Evolutionary conservation across 2,797 vertebrate genomes (phyloP).

Genomic region (Ctenopoma kingsleyae): DNA sequence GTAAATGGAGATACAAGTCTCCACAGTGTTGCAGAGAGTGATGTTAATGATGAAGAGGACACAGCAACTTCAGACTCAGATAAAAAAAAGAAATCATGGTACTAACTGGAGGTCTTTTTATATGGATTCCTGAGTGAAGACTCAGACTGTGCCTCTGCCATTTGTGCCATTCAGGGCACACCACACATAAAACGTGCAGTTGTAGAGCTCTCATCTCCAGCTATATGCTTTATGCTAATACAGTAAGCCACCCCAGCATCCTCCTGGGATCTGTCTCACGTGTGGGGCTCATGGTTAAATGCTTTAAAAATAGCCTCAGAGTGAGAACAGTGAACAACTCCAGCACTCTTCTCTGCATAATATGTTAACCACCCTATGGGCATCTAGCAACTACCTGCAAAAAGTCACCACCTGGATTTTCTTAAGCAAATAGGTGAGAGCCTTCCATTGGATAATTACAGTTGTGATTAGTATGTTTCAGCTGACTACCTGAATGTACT

Average conservation of each 20-base stretch:
- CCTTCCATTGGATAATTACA: no score
- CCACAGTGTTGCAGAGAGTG: no score
- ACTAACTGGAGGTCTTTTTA: conserved; percentile 36
- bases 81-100: conserved; percentile 30
- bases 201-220: conserved; percentile 67
- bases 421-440: no score
- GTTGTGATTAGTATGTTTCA: no score
- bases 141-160: conserved; percentile 35
- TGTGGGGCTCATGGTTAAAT: conserved; percentile 78
- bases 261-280: conserved; percentile 78
- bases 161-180: conserved; percentile 47
- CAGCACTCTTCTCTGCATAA: conserved; percentile 65
- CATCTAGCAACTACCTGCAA: conserved; percentile 62
- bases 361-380: conserved; percentile 69
- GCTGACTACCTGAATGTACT: no score
- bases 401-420: no score
- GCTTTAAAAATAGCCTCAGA: conserved; percentile 84
- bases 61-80: conserved; percentile 24
- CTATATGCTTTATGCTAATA: conserved; percentile 80
- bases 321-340: conserved; percentile 74
- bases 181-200: conserved; percentile 62
- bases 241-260: conserved; percentile 69
- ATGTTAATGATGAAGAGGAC: conserved; percentile 43
- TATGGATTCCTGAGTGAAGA: conserved; percentile 56
- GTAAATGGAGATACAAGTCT: conserved; percentile 2